These are phyloP conservation scores for Drosophila sechellia DNA, from an alignment of 1,140 invertebrate genomes.

Conservation along the genomic window DNA sequence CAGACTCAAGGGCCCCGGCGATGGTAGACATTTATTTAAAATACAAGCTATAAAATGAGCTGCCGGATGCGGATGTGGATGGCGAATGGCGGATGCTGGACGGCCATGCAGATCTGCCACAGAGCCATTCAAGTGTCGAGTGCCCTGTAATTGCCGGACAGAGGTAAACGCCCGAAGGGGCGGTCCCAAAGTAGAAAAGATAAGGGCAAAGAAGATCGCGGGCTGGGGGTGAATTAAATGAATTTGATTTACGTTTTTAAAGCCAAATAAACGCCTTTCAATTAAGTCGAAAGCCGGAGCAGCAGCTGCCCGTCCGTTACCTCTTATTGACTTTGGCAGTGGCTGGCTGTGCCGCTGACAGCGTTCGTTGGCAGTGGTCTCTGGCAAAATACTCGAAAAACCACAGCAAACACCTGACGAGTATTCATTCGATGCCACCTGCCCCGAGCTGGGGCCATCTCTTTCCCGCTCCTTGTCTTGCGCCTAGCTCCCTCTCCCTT, in stretches of 20 bases:
- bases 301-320: slow-evolving; percentile 28
- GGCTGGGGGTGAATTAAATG: slow-evolving; percentile 68
- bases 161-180: slow-evolving; percentile 46
- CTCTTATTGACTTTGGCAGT: slow-evolving; percentile 75
- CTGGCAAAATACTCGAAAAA: slow-evolving; percentile 74
- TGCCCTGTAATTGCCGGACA: slow-evolving; percentile 78
- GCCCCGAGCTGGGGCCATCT: slow-evolving; percentile 7
- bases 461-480: background rate
- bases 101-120: slow-evolving; percentile 27
- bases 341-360: slow-evolving; percentile 70
- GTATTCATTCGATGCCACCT: slow-evolving; percentile 62
- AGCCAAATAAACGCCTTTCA: slow-evolving; percentile 83
- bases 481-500: background rate
- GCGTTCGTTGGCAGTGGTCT: slow-evolving; percentile 64
- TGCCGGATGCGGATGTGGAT: slow-evolving; percentile 49
- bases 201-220: slow-evolving; percentile 6
- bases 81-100: slow-evolving; percentile 18
- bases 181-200: slow-evolving; percentile 26
- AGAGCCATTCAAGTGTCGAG: slow-evolving; percentile 54
- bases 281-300: slow-evolving; percentile 65
- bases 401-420: slow-evolving; percentile 80
- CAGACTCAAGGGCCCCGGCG: slow-evolving; percentile 32
- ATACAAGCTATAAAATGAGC: slow-evolving; percentile 83
- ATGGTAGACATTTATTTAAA: slow-evolving; percentile 73
- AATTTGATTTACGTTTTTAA: slow-evolving; percentile 84